phyloP scores from a whole-genome alignment of 2,888 invertebrate species.

The Hoplodrina ambigua region DNA sequence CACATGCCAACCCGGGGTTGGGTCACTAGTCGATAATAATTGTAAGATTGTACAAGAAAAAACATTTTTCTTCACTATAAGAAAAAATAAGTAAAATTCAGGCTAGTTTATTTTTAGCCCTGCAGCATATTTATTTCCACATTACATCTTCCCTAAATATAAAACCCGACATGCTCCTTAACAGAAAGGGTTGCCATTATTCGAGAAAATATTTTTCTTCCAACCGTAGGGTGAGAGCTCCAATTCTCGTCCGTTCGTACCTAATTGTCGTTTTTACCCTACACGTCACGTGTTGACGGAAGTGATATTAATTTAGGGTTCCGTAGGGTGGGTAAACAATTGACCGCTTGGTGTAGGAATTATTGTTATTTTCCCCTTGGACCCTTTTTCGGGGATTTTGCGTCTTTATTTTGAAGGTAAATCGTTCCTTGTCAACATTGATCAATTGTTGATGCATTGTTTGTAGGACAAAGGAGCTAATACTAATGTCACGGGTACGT shows the following conservation, averaged over 20 bases:
- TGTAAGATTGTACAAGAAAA: too few relatives aligned
- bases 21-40: too few relatives aligned
- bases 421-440: slow-evolving; percentile 63
- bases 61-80: too few relatives aligned
- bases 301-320: slow-evolving; percentile 85
- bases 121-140: slow-evolving; percentile 48
- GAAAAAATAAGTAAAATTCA: not conserved
- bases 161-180: slow-evolving; percentile 46
- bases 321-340: slow-evolving; percentile 80
- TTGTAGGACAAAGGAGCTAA: slow-evolving; percentile 53
- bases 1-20: too few relatives aligned
- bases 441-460: slow-evolving; percentile 61
- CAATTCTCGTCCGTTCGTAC: slow-evolving; percentile 55
- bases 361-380: slow-evolving; percentile 66
- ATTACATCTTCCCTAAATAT: slow-evolving; percentile 50
- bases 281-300: slow-evolving; percentile 84
- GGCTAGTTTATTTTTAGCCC: slow-evolving; percentile 11
- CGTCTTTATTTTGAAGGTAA: slow-evolving; percentile 67
- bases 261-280: slow-evolving; percentile 69
- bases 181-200: slow-evolving; percentile 61
- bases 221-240: slow-evolving; percentile 50
- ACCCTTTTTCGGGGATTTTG: slow-evolving; percentile 58
- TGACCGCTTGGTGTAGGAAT: slow-evolving; percentile 74
- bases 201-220: slow-evolving; percentile 65
- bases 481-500: slow-evolving; percentile 47